These are phyloP conservation scores for Hymenopus coronatus DNA, from an alignment of 2,888 invertebrate genomes.

Conservation along the genomic window DNA sequence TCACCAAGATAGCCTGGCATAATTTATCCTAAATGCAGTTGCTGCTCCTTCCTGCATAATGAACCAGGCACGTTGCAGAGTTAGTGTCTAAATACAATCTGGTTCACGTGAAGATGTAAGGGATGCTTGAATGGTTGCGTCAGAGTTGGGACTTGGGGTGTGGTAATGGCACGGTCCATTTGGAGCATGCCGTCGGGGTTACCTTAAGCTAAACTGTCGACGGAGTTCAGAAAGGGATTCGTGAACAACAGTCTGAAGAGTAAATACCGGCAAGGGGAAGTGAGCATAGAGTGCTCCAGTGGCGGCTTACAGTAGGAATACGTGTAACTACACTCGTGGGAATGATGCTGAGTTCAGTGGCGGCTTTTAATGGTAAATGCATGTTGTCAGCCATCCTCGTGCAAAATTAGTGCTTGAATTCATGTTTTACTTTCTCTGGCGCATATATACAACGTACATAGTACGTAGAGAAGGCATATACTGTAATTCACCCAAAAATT, in stretches of 20 bases:
- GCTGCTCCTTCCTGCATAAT: neutral
- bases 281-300: neutral
- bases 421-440: too few relatives aligned
- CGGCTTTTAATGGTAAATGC: too few relatives aligned
- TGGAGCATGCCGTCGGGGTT: neutral
- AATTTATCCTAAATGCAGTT: too few relatives aligned
- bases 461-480: too few relatives aligned
- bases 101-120: neutral
- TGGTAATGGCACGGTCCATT: neutral
- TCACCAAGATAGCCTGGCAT: neutral
- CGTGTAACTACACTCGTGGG: neutral
- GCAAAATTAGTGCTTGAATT: too few relatives aligned
- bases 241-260: neutral
- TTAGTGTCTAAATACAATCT: neutral
- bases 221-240: neutral
- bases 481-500: too few relatives aligned
- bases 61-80: neutral
- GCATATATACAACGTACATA: too few relatives aligned
- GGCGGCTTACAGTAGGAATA: too few relatives aligned
- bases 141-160: neutral
- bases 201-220: neutral
- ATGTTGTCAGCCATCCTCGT: too few relatives aligned
- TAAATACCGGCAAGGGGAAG: neutral
- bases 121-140: neutral
- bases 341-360: neutral